Base-by-base conservation (phyloP, 2,113 vertebrate species). In the Cichladusa arquata region DNA sequence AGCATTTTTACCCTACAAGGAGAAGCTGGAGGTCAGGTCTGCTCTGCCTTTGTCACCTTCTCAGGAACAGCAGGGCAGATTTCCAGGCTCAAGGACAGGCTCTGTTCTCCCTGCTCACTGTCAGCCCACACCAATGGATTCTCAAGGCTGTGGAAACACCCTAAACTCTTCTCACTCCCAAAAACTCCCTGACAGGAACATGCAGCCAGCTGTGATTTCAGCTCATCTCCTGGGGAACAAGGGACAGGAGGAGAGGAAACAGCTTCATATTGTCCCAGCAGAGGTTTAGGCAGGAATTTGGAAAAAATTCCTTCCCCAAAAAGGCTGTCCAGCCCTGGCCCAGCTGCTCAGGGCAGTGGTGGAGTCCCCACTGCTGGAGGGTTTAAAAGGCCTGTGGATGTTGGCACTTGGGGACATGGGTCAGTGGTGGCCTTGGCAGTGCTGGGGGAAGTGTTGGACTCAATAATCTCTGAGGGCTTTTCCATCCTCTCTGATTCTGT, bases 401-500 rank as follows among this genome's bases (percentile, higher is more conserved):
- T 88, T 88, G 76, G 17, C 42, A 71, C 50, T 1, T 62, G 74
- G 85, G 65, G 56, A 56, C 25, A 34, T 5, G 14, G 65, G 64
- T 1, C n/a, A 47, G 56, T 1, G 56, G 4, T 79, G 65, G 11
- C 40, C 40, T 40, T 20, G 64, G 38, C n/a, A 44, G 20, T 31
- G 61, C 38, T 60, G 28, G 19, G 18, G 12, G 8, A 48, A 50
- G 48, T 50, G 48, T 15, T 50, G 57, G 48, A 34, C 29, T 71
- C 1, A 0, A 33, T 26, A 22, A 2, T 19, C 14, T 60, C 33
- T 25, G 31, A 57, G 36, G 26, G 17, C 11, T 80, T 50, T 50
- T 22, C 57, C 17, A 70, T 7, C 15, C 54, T n/a, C 28, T 54
- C 0, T 0, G 2, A 18, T 42, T 18, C 66, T 48, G 34, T 34